A percentile compares a stretch with the other conserved stretches of the same genome.
Evolutionary conservation across 2,797 vertebrate genomes (phyloP).

Genomic region (Tangara arthus): DNA sequence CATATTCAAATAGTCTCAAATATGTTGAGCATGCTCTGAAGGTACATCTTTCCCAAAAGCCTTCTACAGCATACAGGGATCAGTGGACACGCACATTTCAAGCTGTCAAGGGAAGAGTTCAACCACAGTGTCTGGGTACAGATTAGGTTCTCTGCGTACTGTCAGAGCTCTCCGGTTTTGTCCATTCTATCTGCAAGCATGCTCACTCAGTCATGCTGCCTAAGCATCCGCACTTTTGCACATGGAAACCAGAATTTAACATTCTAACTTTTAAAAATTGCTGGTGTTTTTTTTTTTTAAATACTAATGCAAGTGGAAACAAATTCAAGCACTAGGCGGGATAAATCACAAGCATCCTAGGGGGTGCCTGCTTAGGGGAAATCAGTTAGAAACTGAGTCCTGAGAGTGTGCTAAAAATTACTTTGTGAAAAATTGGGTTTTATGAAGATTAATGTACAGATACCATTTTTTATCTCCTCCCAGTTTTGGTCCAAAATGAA

Average conservation of each 20-base stretch:
- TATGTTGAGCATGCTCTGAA: background rate
- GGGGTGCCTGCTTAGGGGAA: background rate
- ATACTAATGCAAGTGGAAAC: background rate
- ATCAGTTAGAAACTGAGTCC: background rate
- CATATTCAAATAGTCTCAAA: background rate
- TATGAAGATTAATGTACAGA: background rate
- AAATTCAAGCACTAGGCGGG: background rate
- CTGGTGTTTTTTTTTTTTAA: background rate
- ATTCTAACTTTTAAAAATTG: background rate
- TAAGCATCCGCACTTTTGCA: background rate
- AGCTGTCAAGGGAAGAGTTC: background rate
- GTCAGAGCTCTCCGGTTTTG: background rate
- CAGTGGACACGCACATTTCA: background rate
- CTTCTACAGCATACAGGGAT: background rate
- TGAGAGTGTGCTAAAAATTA: background rate
- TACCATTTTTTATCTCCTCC: background rate
- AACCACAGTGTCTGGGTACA: background rate
- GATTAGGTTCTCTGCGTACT: background rate
- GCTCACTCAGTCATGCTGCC: background rate
- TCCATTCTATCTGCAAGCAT: background rate
- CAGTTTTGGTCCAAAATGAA: background rate
- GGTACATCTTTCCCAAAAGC: background rate
- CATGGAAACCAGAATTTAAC: background rate
- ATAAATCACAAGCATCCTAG: background rate
- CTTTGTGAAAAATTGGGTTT: background rate